Base-by-base conservation (phyloP, 1,140 invertebrate species). In the Pantala flavescens region DNA sequence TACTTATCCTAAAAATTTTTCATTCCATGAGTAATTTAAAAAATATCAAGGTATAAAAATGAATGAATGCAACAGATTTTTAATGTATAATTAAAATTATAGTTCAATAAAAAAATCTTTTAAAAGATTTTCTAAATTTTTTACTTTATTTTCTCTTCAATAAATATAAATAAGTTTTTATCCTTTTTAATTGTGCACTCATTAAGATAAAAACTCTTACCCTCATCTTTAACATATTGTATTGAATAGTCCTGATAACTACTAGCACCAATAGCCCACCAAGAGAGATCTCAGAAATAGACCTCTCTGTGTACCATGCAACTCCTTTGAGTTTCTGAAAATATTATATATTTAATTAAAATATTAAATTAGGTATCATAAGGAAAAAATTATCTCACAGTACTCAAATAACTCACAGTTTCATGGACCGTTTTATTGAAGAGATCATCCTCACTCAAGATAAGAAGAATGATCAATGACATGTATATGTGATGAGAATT, bases 401-500 rank as follows among this genome's bases (percentile, higher is more conserved):
- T 21, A 63, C 49, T 21, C 49, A 63, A 21, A 28, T 70, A 78
- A 90, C 92, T 91, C 85, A 98, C 96, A 80, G 94, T 95, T 83
- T 94, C 90, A 83, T 99, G 97, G 71, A 99, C 89, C 77, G 90
- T 89, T 83, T 94, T 95, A 83, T 97, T 98, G 80, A 99, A 98
- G 9, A 89, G 85, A 77, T 98, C 95, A 83, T 99, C 97, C 85
- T 99, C 98, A 74, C 95, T 98, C 5, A 99, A 84, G 79, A 99
- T 98, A 10, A 99, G 87, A 23, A 99, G 83, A 23, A 99, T 95
- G 74, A 99, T 99, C 3, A 99, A 87, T 0, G 96, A 96, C 96
- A 99, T 98, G 83, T 99, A 99, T 78, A 99, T 97, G 82, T 99
- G 97, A 86, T 99, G 97, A 0, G 95, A 98, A 77, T 91, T 94